phyloP scores from a whole-genome alignment of 2,113 vertebrate species.

The Hoplias malabaricus region DNA sequence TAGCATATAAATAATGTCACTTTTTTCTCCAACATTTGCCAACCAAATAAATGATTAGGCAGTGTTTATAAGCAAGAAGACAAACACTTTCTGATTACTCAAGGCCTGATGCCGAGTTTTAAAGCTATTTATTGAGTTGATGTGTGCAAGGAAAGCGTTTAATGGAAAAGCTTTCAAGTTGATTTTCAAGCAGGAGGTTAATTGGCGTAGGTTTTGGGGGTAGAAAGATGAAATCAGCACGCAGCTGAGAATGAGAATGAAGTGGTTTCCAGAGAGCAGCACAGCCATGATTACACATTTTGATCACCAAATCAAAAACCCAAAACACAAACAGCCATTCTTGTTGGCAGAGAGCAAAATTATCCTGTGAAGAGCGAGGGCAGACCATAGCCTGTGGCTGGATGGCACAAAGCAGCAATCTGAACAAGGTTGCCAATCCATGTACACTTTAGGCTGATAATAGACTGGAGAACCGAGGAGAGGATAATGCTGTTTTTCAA shows the following conservation, averaged over 20 bases:
- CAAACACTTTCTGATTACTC: conserved; percentile 42
- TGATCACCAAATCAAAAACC: conserved; percentile 40
- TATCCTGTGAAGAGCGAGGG: conserved; percentile 10
- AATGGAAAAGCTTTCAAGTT: conserved; percentile 58
- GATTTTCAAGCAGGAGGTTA: conserved; percentile 55
- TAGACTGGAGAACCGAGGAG: not conserved
- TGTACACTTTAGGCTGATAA: conserved; percentile 1
- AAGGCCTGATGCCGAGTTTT: conserved; percentile 3
- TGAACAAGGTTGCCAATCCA: conserved; percentile 23
- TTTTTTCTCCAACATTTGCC: not conserved
- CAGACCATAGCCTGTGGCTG: not conserved
- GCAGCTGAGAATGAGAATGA: conserved; percentile 9
- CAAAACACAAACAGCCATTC: conserved; percentile 31
- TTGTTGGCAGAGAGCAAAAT: conserved; percentile 28
- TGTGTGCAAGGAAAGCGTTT: conserved; percentile 41
- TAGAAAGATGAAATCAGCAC: conserved; percentile 41
- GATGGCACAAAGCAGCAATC: conserved; percentile 24
- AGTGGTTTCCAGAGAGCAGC: conserved; percentile 37
- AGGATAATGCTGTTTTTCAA: conserved; percentile 26
- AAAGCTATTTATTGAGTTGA: conserved; percentile 49
- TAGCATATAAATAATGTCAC: conserved; percentile 49
- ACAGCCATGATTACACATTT: conserved; percentile 35
- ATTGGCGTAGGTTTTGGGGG: conserved; percentile 44
- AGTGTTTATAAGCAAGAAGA: conserved; percentile 10
- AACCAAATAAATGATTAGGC: conserved; percentile 32